phyloP scores from a whole-genome alignment of 2,888 invertebrate genomes.

The Acleris emargana region DNA sequence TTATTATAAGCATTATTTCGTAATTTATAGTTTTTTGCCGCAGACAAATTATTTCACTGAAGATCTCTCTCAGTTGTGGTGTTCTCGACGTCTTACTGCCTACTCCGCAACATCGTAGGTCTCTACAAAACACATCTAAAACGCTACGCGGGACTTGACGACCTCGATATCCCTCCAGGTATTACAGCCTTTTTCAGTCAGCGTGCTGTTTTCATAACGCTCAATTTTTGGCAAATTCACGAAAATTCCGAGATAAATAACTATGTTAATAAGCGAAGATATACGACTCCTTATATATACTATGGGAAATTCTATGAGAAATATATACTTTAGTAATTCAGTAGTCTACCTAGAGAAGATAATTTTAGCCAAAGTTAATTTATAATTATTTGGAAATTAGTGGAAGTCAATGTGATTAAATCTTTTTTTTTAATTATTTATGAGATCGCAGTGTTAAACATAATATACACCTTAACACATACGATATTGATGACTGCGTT shows the following conservation, averaged over 20 bases:
- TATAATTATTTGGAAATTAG: too few relatives aligned
- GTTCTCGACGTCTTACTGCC: constrained; percentile 48
- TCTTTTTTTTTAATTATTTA: too few relatives aligned
- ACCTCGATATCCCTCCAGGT: constrained; percentile 1
- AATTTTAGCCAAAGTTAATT: too few relatives aligned
- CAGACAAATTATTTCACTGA: constrained; percentile 11
- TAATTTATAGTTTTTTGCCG: neutral
- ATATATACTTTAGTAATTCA: constrained; percentile 2
- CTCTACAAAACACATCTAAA: constrained; percentile 50
- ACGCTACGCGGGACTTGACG: constrained; percentile 42
- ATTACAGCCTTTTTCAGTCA: constrained; percentile 72
- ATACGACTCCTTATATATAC: constrained; percentile 8
- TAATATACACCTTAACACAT: too few relatives aligned
- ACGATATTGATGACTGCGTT: too few relatives aligned
- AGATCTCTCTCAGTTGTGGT: constrained; percentile 45
- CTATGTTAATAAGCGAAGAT: constrained; percentile 19
- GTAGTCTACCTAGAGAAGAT: too few relatives aligned
- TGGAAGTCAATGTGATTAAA: too few relatives aligned
- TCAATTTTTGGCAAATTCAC: constrained; percentile 51
- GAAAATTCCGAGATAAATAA: constrained; percentile 9
- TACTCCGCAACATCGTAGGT: constrained; percentile 34
- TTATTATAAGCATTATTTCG: neutral
- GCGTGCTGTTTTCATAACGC: constrained; percentile 47
- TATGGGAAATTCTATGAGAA: constrained; percentile 5
- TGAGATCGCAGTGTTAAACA: too few relatives aligned